Percentiles rank a stretch among this genome's conserved stretches.
Conservation (phyloP, 2,113 vertebrate genomes). For the Burhinus bistriatus region DNA sequence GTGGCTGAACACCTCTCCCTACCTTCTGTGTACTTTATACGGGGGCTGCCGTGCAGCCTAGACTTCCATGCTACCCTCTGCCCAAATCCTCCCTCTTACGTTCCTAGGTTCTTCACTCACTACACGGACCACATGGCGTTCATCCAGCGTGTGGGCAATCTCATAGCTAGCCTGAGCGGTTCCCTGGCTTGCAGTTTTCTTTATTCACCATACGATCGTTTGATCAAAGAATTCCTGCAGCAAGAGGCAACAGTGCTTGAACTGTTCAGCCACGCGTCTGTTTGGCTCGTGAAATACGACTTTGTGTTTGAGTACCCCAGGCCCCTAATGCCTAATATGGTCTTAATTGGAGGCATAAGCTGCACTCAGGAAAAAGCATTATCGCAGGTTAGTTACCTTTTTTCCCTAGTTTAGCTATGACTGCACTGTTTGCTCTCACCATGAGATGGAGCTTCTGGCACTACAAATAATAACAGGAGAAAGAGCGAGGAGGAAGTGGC, state of each 20-base stretch:
- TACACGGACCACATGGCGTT: slow-evolving; percentile 74
- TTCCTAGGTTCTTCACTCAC: slow-evolving; percentile 67
- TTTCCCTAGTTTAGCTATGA: not conserved
- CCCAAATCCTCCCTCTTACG: slow-evolving; percentile 75
- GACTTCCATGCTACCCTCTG: slow-evolving; percentile 66
- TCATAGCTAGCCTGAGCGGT: slow-evolving; percentile 38
- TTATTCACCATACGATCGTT: slow-evolving; percentile 51
- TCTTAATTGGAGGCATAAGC: slow-evolving; percentile 78
- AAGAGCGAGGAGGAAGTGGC: not conserved
- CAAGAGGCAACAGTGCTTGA: slow-evolving; percentile 56
- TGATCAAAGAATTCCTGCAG: slow-evolving; percentile 70
- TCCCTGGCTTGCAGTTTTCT: slow-evolving; percentile 43
- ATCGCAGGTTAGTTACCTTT: slow-evolving; percentile 62
- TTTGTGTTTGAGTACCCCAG: slow-evolving; percentile 79
- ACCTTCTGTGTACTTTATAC: slow-evolving; percentile 74
- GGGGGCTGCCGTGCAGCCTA: slow-evolving; percentile 71
- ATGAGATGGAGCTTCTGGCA: not conserved
- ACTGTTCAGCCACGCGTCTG: slow-evolving; percentile 68
- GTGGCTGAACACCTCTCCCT: slow-evolving; percentile 75
- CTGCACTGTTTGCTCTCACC: not conserved
- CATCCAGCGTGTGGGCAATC: slow-evolving; percentile 71
- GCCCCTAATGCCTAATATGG: slow-evolving; percentile 81
- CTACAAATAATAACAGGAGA: not conserved
- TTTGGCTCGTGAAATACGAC: slow-evolving; percentile 84
- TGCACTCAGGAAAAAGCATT: slow-evolving; percentile 70